phyloP scores from a whole-genome alignment of 2,113 vertebrate species.

The Hassar affinis region DNA sequence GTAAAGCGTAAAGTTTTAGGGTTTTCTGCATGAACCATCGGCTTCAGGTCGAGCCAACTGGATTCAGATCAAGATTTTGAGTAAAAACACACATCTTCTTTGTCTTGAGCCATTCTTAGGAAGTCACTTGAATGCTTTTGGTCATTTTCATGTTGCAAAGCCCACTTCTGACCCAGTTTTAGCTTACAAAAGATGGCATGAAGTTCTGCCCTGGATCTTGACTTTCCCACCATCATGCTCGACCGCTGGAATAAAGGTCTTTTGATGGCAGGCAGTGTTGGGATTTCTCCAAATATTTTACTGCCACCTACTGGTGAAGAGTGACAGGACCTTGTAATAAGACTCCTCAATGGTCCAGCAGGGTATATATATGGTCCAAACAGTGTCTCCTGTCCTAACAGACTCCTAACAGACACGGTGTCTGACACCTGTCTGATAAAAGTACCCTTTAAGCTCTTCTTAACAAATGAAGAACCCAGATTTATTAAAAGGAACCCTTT shows the following conservation, averaged over 20 bases:
- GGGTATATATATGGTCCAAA: neutral
- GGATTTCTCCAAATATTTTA: neutral
- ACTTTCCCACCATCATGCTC: slow-evolving; percentile 2
- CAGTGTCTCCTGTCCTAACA: no score
- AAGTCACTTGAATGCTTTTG: neutral
- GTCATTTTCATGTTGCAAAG: neutral
- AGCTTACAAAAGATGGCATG: neutral
- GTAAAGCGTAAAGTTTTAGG: neutral
- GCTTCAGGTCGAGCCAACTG: neutral
- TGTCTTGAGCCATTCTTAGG: neutral
- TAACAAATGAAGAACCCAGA: neutral
- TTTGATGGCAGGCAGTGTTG: neutral
- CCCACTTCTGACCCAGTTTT: neutral
- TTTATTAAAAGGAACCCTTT: neutral
- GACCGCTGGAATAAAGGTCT: neutral
- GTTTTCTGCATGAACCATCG: neutral
- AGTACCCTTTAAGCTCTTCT: neutral
- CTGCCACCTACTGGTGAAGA: neutral
- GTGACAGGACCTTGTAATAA: neutral
- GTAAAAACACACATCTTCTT: neutral
- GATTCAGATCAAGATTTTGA: neutral
- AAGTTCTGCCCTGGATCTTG: neutral
- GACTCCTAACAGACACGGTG: no score
- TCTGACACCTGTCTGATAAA: no score
- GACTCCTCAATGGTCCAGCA: neutral